Percentiles rank a stretch among this genome's conserved stretches.
Conservation (phyloP, 2,797 vertebrate species). For the Bradypus variegatus region DNA sequence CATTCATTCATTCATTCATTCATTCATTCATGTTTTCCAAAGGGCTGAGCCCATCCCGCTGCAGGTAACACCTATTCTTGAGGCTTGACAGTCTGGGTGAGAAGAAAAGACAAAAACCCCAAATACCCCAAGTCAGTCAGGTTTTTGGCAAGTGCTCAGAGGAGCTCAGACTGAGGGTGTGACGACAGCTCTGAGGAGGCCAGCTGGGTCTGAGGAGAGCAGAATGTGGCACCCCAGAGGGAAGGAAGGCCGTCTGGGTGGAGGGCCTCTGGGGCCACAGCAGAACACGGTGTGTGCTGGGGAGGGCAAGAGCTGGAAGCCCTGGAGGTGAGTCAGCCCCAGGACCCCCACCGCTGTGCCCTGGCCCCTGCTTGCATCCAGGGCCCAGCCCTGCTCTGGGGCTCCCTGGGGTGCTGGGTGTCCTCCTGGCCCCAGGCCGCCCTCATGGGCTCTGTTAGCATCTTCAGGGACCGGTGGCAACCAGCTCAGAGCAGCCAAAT, state of each 20-base stretch:
- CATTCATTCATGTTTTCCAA: neutral
- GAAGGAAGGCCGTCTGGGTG: neutral
- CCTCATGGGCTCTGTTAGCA: neutral
- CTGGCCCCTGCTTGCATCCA: neutral
- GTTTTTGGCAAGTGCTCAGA: neutral
- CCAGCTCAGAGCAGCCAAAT: neutral
- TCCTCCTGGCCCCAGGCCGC: neutral
- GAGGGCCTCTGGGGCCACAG: neutral
- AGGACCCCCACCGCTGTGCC: neutral
- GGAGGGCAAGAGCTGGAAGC: neutral
- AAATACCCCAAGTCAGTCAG: neutral
- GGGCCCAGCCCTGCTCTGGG: neutral
- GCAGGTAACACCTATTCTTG: neutral
- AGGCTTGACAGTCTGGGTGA: neutral
- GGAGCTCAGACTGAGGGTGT: neutral
- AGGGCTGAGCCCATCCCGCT: neutral
- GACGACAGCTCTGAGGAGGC: neutral
- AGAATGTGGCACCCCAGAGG: rapidly evolving
- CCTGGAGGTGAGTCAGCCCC: neutral
- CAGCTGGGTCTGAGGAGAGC: neutral
- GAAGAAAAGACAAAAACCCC: neutral
- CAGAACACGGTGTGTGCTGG: neutral
- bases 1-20: neutral
- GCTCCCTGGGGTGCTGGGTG: neutral
- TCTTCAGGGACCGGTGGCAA: neutral